Evolutionary conservation across 2,113 vertebrate genomes (phyloP).

Genomic region (Promerops cafer): DNA sequence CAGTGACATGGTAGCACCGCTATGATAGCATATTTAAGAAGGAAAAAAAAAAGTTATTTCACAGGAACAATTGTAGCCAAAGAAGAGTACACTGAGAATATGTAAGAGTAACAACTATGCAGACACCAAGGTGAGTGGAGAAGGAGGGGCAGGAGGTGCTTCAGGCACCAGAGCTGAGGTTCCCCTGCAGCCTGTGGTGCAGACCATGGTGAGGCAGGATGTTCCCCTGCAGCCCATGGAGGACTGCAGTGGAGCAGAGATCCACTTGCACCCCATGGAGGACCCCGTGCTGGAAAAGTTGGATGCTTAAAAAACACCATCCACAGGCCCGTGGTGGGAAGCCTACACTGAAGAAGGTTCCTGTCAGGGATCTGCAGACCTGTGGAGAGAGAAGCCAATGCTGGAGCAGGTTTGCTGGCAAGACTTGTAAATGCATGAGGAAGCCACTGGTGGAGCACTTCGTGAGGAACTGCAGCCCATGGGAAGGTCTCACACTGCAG

Average conservation of each 20-base stretch:
- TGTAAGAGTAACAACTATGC: background rate
- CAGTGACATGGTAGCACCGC: background rate
- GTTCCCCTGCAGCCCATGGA: background rate
- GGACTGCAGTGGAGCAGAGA: background rate
- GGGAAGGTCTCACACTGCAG: background rate
- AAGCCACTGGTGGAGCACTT: background rate
- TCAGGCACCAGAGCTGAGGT: background rate
- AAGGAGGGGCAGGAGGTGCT: background rate
- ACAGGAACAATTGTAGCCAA: background rate
- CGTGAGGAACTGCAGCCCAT: background rate
- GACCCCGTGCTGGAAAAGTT: background rate
- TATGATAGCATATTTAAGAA: background rate
- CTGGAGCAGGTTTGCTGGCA: background rate
- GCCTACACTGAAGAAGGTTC: background rate
- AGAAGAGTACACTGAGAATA: background rate
- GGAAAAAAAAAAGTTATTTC: background rate
- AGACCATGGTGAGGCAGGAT: background rate
- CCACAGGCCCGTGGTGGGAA: background rate
- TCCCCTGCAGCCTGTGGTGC: background rate
- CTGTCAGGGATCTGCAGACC: background rate
- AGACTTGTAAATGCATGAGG: accelerated
- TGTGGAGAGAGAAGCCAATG: background rate
- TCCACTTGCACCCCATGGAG: background rate
- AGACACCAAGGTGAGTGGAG: too few relatives aligned
- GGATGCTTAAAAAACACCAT: background rate